Evolutionary conservation across 2,113 vertebrate species (phyloP), one percentile per base, ranked within the genome.

Genomic region (Rhinichthys klamathensis): DNA sequence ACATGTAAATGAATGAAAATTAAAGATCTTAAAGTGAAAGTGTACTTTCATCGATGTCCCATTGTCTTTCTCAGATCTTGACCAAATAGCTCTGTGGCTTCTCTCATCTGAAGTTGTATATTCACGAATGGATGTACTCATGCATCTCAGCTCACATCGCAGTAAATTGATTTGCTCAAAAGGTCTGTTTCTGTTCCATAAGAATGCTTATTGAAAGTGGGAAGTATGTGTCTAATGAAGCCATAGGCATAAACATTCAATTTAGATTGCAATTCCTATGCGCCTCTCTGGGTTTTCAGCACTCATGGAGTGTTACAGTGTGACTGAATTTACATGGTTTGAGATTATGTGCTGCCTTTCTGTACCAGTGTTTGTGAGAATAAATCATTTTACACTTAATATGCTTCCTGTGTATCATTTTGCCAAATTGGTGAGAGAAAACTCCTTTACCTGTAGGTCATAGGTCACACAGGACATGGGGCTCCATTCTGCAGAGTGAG

Each of bases 341-440:
- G 56, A 27, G n/a, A 46, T 30, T 21, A 9, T 83, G 49, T 76
- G 78, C 67, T 89, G 87, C 87, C 87, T 91, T 89, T 77, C 82
- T 86, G 90, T 91, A 89, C 89, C 23, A 75, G 9, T 73, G 35
- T 85, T 80, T 74, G 27, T 60, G 77, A 89, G 92, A 94, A 93
- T 95, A 95, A 95, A 95, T 91, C 82, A 89, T 92, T 94, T 93
- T 86, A 21, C 91, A 91, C 88, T 90, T 90, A 87, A 41, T 63
- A 65, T 25, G 21, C 11, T 58, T 65, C 21, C 46, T 76, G 67
- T 70, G 30, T 38, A 38, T 16, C 11, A 63, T 63, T 63, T 63
- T 63, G 2, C 3, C 23, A 60, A 60, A n/a, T 60, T 60, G 56
- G 1, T 60, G 56, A n/a, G 56, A n/a, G 21, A n/a, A 51, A 25